Percentiles rank a stretch among this genome's conserved stretches.
Evolutionary conservation across 2,113 vertebrate species (phyloP).

Genomic region (Lates calcarifer): DNA sequence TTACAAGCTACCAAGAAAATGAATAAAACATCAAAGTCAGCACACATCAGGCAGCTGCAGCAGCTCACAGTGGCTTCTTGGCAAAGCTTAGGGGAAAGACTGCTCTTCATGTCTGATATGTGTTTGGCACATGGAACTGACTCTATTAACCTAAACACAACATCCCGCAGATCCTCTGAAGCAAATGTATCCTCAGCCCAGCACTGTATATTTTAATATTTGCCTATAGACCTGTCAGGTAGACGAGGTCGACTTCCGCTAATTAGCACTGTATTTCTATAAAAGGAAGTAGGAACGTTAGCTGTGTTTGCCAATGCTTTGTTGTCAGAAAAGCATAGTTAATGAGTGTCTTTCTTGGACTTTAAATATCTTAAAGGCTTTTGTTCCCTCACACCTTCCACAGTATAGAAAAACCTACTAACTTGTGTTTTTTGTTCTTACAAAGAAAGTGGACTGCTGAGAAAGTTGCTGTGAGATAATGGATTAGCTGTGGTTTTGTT

Average conservation of each 20-base stretch:
- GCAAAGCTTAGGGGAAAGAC: conserved; percentile 31
- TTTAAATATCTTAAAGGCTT: background rate
- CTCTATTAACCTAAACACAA: conserved; percentile 47
- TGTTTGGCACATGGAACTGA: conserved; percentile 54
- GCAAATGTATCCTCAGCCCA: conserved; percentile 4
- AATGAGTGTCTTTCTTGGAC: background rate
- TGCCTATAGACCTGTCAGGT: conserved; percentile 7
- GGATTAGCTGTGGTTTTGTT: conserved; percentile 66
- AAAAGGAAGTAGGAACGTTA: background rate
- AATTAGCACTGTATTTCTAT: conserved; percentile 8
- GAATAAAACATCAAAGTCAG: conserved; percentile 72
- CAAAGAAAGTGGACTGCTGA: conserved; percentile 44
- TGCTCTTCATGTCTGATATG: conserved; percentile 69
- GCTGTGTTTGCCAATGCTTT: background rate
- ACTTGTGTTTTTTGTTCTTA: conserved; percentile 20
- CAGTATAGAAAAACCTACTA: conserved; percentile 7
- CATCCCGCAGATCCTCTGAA: conserved; percentile 37
- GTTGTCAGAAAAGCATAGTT: conserved; percentile 13
- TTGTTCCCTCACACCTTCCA: background rate
- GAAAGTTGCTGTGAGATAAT: conserved; percentile 55
- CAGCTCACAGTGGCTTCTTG: conserved; percentile 45
- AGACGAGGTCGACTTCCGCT: conserved; percentile 12
- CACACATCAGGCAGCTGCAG: conserved; percentile 28
- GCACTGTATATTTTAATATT: conserved; percentile 26
- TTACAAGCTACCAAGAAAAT: conserved; percentile 64